Evolutionary conservation across 1,140 invertebrate genomes (phyloP).

Genomic region (Leptinotarsa defecta): DNA sequence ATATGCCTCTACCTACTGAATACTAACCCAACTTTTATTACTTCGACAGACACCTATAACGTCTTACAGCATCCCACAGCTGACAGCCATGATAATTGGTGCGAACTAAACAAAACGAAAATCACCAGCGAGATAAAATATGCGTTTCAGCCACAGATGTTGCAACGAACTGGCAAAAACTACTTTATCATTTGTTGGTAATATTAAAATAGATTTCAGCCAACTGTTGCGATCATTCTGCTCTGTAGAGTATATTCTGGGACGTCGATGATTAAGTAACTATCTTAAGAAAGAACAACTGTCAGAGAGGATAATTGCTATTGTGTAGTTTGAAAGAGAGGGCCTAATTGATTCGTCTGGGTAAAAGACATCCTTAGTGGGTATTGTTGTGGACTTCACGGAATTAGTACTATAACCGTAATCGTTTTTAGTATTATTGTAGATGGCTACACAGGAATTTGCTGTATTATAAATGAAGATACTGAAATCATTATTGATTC

Average conservation of each 20-base stretch:
- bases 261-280: not conserved
- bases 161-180: conserved; percentile 32
- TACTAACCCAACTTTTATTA: not conserved
- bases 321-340: not conserved
- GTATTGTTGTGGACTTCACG: no score
- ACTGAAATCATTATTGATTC: no score
- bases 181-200: conserved; percentile 15
- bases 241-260: not conserved
- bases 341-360: conserved; percentile 13
- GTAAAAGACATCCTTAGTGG: not conserved
- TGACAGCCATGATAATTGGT: conserved; percentile 44
- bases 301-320: conserved; percentile 14
- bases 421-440: no score
- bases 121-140: conserved; percentile 40
- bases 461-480: no score
- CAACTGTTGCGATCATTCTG: conserved; percentile 29
- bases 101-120: conserved; percentile 41
- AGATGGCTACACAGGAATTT: no score
- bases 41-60: conserved; percentile 35
- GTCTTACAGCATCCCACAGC: conserved; percentile 36
- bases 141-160: conserved; percentile 36
- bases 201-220: conserved; percentile 21
- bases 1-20: not conserved
- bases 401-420: no score
- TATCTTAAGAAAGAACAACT: conserved; percentile 14